Conservation (phyloP, 2,113 vertebrate genomes). For the Callorhinus ursinus region DNA sequence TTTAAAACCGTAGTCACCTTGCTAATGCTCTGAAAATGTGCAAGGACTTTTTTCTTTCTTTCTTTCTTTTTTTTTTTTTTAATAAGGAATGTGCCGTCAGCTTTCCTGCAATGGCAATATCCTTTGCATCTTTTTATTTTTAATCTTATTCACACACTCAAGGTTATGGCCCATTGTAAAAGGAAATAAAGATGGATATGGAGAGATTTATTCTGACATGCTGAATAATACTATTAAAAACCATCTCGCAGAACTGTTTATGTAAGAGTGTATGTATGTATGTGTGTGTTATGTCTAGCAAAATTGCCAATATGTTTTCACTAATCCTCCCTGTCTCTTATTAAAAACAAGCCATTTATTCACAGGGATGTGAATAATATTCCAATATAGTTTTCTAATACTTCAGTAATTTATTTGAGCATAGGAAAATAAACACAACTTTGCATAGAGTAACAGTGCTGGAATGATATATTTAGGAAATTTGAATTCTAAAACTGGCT, state of each 20-base stretch:
- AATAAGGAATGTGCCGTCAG: conserved; percentile 42
- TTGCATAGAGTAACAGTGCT: background rate
- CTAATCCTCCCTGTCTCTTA: background rate
- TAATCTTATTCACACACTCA: conserved; percentile 35
- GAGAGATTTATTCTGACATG: background rate
- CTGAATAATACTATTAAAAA: background rate
- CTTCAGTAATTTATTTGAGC: background rate
- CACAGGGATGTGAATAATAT: background rate
- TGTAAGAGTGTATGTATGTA: background rate
- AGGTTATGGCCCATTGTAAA: background rate
- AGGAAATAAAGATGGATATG: background rate
- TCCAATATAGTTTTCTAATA: background rate
- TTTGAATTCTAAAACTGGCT: background rate
- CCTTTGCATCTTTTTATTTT: conserved; percentile 47
- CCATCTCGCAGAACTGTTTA: background rate
- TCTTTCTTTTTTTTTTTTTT: background rate
- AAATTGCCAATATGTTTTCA: background rate
- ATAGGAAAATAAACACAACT: background rate
- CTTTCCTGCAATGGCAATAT: background rate
- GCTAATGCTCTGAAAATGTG: conserved; percentile 31
- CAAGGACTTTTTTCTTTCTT: background rate
- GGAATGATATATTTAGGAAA: background rate
- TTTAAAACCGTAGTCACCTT: conserved; percentile 29
- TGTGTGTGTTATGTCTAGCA: background rate
- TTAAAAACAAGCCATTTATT: background rate